Percentiles rank a stretch among this genome's conserved stretches.
phyloP scores from a whole-genome alignment of 2,113 vertebrate species.

The Coptodon rendalli region DNA sequence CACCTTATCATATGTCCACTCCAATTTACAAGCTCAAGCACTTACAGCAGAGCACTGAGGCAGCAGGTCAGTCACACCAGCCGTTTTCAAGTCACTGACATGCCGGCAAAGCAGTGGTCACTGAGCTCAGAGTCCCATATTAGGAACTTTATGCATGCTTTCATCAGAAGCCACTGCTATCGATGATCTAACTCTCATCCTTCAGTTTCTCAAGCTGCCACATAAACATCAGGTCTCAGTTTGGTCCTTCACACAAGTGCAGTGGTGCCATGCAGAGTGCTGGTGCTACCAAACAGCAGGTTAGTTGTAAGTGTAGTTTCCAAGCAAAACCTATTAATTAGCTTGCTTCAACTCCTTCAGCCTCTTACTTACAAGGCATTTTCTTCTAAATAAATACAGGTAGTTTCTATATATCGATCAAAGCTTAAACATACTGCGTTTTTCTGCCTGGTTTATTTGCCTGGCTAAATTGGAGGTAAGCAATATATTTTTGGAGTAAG shows the following conservation, averaged over 20 bases:
- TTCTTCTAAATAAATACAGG: background rate
- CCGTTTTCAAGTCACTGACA: background rate
- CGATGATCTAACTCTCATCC: background rate
- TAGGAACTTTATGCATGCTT: slow-evolving; percentile 16
- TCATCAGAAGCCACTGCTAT: background rate
- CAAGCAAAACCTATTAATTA: background rate
- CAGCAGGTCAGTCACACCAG: slow-evolving; percentile 11
- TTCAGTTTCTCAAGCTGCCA: background rate
- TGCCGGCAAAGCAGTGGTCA: slow-evolving; percentile 3
- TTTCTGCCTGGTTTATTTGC: background rate
- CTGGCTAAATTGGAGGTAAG: background rate
- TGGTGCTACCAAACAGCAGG: background rate
- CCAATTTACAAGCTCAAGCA: background rate
- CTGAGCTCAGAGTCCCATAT: slow-evolving; percentile 6
- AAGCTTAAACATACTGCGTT: background rate
- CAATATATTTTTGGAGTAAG: background rate
- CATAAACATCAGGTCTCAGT: background rate
- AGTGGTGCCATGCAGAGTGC: background rate
- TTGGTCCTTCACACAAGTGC: background rate
- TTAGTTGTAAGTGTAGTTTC: background rate
- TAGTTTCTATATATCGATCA: background rate
- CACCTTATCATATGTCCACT: background rate
- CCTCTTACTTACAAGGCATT: background rate
- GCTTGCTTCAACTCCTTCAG: background rate
- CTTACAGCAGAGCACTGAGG: background rate